Conservation (phyloP, 2,888 invertebrate species). For the Hydraecia micacea region DNA sequence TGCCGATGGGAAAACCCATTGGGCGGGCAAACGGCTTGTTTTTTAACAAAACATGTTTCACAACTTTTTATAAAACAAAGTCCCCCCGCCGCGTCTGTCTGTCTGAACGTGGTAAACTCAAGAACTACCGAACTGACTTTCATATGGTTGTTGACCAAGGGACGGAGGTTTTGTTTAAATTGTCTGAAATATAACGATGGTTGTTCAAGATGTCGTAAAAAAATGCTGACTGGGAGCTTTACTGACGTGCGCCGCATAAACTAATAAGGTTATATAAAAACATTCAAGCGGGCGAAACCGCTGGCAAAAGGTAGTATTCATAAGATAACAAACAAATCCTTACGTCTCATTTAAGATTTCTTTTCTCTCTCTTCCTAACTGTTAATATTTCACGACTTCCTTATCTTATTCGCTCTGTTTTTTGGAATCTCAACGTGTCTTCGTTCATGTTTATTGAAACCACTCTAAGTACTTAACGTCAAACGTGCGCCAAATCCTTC, state of each 20-base stretch:
- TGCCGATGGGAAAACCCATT: too few species aligned
- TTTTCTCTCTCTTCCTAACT: background rate
- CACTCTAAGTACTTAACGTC: conserved; percentile 4
- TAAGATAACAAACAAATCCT: background rate
- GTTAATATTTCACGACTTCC: background rate
- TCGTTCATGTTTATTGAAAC: conserved; percentile 16
- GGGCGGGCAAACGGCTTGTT: too few species aligned
- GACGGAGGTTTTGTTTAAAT: background rate
- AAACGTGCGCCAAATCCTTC: conserved; percentile 11
- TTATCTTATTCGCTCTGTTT: background rate
- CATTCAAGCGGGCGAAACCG: background rate
- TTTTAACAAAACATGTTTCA: background rate
- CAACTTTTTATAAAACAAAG: background rate
- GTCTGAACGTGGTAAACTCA: background rate
- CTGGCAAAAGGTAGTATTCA: background rate
- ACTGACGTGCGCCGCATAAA: background rate
- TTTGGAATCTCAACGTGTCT: background rate
- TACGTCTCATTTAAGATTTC: background rate
- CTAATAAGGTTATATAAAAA: background rate
- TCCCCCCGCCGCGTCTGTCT: background rate
- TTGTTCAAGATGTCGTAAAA: background rate
- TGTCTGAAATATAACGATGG: background rate
- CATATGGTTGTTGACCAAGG: background rate
- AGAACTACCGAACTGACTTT: background rate
- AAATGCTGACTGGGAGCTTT: background rate